These are phyloP conservation scores for Unio pictorum DNA, from an alignment of 2,888 invertebrate genomes.

Conservation along the genomic window DNA sequence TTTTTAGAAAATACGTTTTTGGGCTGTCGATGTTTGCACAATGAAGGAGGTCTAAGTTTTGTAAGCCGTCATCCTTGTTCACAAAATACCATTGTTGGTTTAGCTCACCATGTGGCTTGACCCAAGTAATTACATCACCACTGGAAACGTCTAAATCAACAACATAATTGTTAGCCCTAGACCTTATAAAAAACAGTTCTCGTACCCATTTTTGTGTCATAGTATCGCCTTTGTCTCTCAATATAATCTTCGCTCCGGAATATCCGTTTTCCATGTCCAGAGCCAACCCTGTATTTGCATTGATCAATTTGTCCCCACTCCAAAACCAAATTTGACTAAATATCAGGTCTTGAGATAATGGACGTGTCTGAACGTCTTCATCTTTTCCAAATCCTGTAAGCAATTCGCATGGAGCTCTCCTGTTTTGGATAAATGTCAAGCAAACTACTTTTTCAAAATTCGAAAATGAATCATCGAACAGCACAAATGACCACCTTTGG, in stretches of 20 bases:
- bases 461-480: too few relatives aligned
- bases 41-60: not conserved
- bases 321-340: slow-evolving; percentile 6
- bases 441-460: not conserved
- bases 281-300: not conserved
- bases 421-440: slow-evolving; percentile 4
- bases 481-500: too few relatives aligned
- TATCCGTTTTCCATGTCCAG: not conserved
- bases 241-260: not conserved
- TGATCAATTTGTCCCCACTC: slow-evolving; percentile 1
- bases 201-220: too few relatives aligned
- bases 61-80: not conserved
- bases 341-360: not conserved
- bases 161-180: too few relatives aligned
- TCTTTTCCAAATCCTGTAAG: not conserved
- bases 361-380: not conserved
- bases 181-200: too few relatives aligned
- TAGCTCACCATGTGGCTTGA: too few relatives aligned
- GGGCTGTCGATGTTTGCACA: not conserved
- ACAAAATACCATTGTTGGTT: slow-evolving; percentile 1
- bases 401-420: slow-evolving; percentile 4
- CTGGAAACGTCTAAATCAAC: too few relatives aligned
- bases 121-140: too few relatives aligned
- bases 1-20: not conserved
- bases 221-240: too few relatives aligned